These are phyloP conservation scores for Zygaena filipendulae DNA, from an alignment of 2,888 invertebrate species.

Conservation along the genomic window DNA sequence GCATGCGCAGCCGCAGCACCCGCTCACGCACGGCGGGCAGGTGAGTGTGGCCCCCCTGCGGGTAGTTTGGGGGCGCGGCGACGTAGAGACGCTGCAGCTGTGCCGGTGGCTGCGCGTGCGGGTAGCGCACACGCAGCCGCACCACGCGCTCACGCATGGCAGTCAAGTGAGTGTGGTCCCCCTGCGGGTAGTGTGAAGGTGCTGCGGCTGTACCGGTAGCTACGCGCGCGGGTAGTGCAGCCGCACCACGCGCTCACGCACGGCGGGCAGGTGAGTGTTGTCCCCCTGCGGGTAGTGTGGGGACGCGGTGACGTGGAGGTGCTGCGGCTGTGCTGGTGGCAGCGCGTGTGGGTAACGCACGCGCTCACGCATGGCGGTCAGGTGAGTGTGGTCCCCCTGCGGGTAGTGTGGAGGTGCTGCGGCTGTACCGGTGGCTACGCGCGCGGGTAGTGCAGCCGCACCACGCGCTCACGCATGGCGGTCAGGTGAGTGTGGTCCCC, in stretches of 20 bases:
- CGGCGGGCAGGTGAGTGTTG: constrained; percentile 18
- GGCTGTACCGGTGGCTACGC: constrained; percentile 86
- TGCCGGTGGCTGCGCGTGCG: constrained; percentile 87
- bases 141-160: constrained; percentile 65
- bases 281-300: background rate
- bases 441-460: constrained; percentile 83
- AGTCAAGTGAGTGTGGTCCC: constrained; percentile 16
- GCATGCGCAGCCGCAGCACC: constrained; percentile 82
- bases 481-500: constrained; percentile 15
- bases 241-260: constrained; percentile 74
- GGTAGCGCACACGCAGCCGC: constrained; percentile 80
- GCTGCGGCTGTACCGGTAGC: constrained; percentile 84
- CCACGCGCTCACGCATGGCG: constrained; percentile 66
- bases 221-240: constrained; percentile 84
- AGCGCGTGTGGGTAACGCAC: constrained; percentile 86
- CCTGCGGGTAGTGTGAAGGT: constrained; percentile 78
- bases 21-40: constrained; percentile 32
- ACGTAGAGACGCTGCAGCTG: constrained; percentile 82
- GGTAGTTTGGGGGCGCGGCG: constrained; percentile 80
- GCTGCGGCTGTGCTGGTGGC: constrained; percentile 84
- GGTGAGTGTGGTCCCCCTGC: constrained; percentile 9
- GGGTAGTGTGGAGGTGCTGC: constrained; percentile 85
- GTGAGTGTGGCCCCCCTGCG: constrained; percentile 5
- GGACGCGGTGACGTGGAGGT: constrained; percentile 91
- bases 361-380: constrained; percentile 35